Percentiles rank a stretch among this genome's conserved stretches.
Evolutionary conservation across 2,888 invertebrate genomes (phyloP).

Genomic region (Rotaria sp.): DNA sequence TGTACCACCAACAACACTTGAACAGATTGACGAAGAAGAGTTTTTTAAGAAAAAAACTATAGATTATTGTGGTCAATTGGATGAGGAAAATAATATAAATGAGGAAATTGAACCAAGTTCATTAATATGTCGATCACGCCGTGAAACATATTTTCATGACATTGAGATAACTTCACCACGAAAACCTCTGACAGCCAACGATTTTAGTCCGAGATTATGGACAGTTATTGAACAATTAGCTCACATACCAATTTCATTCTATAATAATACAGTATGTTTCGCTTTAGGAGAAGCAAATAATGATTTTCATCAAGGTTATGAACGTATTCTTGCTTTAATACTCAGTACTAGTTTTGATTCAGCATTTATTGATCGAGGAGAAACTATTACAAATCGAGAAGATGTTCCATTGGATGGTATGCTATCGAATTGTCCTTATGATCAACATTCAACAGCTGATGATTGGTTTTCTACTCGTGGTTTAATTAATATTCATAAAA

Average conservation of each 20-base stretch:
- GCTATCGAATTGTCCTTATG: background rate
- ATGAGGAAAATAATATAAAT: background rate
- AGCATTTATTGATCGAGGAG: background rate
- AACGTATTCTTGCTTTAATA: conserved; percentile 16
- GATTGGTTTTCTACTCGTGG: conserved; percentile 7
- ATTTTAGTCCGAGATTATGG: background rate
- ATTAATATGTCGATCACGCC: background rate
- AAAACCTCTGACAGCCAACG: background rate
- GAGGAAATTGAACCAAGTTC: too few species aligned
- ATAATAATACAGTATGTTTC: background rate
- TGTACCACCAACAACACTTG: too few species aligned
- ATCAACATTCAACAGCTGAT: background rate
- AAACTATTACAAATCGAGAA: background rate
- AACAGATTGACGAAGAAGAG: background rate
- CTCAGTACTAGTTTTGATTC: background rate
- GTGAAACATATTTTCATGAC: background rate
- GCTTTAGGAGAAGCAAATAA: background rate
- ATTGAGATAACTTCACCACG: background rate
- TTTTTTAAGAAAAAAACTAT: background rate
- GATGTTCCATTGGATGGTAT: background rate
- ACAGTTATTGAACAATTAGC: background rate
- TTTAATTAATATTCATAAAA: background rate
- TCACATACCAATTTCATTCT: background rate
- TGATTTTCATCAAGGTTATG: background rate
- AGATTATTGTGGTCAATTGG: background rate